Percentiles rank a stretch among this genome's conserved stretches.
Conservation (phyloP, 2,888 invertebrate genomes). For the Agrotis puta region DNA sequence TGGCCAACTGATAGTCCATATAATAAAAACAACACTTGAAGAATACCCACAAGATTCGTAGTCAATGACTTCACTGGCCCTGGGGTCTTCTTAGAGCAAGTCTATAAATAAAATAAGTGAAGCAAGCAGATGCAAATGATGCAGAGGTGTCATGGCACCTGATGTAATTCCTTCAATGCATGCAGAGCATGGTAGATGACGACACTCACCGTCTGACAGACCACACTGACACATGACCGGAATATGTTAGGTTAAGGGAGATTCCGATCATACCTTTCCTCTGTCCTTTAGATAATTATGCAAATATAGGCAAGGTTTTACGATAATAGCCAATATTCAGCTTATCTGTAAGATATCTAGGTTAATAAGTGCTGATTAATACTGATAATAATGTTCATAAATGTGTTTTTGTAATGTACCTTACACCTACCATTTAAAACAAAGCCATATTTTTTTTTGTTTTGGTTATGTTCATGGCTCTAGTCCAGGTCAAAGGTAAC, state of each 20-base stretch:
- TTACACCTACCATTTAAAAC: background rate
- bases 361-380: background rate
- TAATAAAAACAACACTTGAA: too few relatives aligned
- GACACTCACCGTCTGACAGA: conserved; percentile 32
- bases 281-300: background rate
- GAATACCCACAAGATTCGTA: too few relatives aligned
- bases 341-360: conserved; percentile 16
- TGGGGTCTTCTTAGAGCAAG: background rate
- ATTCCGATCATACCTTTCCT: conserved; percentile 3
- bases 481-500: too few relatives aligned
- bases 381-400: background rate
- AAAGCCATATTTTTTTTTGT: background rate
- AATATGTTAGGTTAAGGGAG: conserved; percentile 21
- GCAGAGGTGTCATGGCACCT: conserved; percentile 50
- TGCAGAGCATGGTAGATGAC: conserved; percentile 50
- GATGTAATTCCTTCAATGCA: conserved; percentile 40
- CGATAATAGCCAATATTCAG: background rate
- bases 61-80: background rate
- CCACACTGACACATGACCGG: conserved; percentile 25
- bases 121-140: conserved; percentile 42
- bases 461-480: too few relatives aligned
- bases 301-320: background rate
- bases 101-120: conserved; percentile 38
- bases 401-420: too few relatives aligned
- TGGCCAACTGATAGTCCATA: too few relatives aligned